Evolutionary conservation across 2,888 invertebrate species (phyloP).

Genomic region (Spisula subtruncata): DNA sequence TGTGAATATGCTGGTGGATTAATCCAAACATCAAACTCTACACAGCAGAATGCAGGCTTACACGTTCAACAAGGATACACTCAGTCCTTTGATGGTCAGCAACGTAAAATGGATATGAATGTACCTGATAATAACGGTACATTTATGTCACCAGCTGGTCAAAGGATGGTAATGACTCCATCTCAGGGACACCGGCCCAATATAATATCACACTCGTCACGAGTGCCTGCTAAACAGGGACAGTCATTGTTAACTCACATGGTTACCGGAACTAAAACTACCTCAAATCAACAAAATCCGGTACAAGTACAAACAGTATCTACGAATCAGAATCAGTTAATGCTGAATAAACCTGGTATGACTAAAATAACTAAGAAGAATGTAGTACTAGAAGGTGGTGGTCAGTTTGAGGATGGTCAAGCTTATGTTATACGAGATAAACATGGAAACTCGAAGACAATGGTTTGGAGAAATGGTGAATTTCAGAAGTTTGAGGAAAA

Average conservation of each 20-base stretch:
- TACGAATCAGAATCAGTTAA: conserved; percentile 47
- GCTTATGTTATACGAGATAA: conserved; percentile 67
- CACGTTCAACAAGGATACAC: conserved; percentile 9
- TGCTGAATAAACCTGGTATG: conserved; percentile 19
- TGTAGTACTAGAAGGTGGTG: conserved; percentile 70
- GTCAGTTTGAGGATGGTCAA: conserved; percentile 70
- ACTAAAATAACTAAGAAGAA: conserved; percentile 51
- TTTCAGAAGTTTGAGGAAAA: conserved; percentile 47
- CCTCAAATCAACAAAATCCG: conserved; percentile 43
- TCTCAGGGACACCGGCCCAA: conserved; percentile 45
- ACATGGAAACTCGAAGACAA: conserved; percentile 61
- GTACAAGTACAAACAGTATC: conserved; percentile 62
- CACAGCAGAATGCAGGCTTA: conserved; percentile 2
- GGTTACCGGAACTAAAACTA: conserved; percentile 32
- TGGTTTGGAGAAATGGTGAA: conserved; percentile 62
- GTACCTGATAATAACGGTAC: conserved; percentile 45
- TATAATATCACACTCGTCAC: conserved; percentile 32
- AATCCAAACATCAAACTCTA: not conserved
- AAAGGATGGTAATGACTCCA: not conserved
- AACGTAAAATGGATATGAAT: conserved; percentile 44
- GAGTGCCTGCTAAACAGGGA: conserved; percentile 10
- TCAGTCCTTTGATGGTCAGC: conserved; percentile 16
- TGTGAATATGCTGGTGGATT: conserved; percentile 44
- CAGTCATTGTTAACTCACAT: not conserved
- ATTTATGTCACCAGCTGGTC: conserved; percentile 19